Base-by-base conservation (phyloP, 2,113 vertebrate genomes). In the Illadopsis cleaveri region DNA sequence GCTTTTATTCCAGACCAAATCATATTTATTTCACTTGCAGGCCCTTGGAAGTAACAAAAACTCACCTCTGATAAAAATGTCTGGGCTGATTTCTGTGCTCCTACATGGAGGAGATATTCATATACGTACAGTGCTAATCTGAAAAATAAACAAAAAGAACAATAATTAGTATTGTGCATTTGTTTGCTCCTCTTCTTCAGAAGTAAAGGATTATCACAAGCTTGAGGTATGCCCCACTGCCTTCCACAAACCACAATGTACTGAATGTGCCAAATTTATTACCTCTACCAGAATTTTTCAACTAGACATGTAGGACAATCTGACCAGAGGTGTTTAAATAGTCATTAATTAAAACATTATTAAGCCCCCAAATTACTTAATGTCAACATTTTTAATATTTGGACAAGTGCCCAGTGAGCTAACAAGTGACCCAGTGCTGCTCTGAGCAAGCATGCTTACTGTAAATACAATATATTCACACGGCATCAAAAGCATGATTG, bases 111-210 rank as follows among this genome's bases (percentile, higher is more conserved):
- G 98, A 99, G 98, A 97, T 99, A 99, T 96, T 99, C 99, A 92
- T 99, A 99, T 92, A 99, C 99, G 37, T 99, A 99, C 90, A 99
- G 98, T 88, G 99, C 99, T 99, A 99, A 98, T 98, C 99, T 99
- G 98, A 96, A 98, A 97, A 97, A 97, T 24, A 96, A 97, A 96
- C n/a, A 90, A 48, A 75, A 70, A 81, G 66, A 71, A 94, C 53
- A 94, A 15, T 54, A 92, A 84, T 96, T 61, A 96, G 54, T 56
- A 58, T 13, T 33, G 15, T 23, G 51, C 53, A 60, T 35, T 69
- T 94, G 51, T 89, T 79, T 69, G 50, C 19, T 82, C 7, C 38
- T 75, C 30, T 60, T 79, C 88, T 85, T 76, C 33, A 89, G 61
- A 88, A 83, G 65, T 25, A 56, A 76, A 73, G 38, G 33, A 33